Conservation (phyloP, 53 echinoderm and acorn worm species). For the Patiria pectinifera region DNA sequence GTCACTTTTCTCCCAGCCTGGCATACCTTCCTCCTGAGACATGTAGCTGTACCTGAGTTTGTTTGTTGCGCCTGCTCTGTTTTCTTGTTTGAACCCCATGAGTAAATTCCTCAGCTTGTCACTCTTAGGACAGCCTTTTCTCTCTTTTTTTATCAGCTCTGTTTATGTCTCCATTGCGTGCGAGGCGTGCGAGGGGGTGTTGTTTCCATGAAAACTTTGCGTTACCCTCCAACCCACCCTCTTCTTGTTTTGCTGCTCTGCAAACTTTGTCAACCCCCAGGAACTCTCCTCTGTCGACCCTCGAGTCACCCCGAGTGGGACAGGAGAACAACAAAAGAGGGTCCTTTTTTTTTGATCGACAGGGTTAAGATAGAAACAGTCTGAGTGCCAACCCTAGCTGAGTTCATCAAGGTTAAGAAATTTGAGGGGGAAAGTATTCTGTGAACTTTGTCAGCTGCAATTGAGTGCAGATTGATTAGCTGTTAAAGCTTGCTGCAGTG, state of each 20-base stretch:
- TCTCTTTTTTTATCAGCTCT: neutral
- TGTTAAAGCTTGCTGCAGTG: neutral
- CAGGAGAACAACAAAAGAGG: neutral
- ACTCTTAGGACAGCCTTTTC: neutral
- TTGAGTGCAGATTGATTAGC: constrained; percentile 40
- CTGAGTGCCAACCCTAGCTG: neutral
- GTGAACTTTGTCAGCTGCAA: constrained; percentile 24
- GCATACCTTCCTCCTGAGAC: constrained; percentile 3
- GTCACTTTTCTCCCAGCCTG: neutral
- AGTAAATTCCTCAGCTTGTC: constrained; percentile 14
- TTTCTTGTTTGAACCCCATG: neutral
- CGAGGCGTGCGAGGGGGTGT: neutral
- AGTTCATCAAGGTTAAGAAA: constrained; percentile 26
- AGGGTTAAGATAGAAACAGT: constrained; percentile 38
- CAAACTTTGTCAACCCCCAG: constrained; percentile 8
- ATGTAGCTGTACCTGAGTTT: constrained; percentile 5
- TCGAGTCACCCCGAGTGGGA: neutral
- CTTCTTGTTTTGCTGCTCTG: neutral
- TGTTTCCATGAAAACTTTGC: neutral
- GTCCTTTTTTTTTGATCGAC: constrained; percentile 11
- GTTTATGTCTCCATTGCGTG: constrained; percentile 28
- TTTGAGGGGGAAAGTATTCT: constrained; percentile 7
- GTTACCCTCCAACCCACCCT: neutral
- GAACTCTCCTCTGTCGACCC: constrained; percentile 14
- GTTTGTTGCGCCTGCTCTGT: neutral